phyloP scores from a whole-genome alignment of 37 sponge, comb jelly and placozoan genomes.

The Axinella damicornis region DNA sequence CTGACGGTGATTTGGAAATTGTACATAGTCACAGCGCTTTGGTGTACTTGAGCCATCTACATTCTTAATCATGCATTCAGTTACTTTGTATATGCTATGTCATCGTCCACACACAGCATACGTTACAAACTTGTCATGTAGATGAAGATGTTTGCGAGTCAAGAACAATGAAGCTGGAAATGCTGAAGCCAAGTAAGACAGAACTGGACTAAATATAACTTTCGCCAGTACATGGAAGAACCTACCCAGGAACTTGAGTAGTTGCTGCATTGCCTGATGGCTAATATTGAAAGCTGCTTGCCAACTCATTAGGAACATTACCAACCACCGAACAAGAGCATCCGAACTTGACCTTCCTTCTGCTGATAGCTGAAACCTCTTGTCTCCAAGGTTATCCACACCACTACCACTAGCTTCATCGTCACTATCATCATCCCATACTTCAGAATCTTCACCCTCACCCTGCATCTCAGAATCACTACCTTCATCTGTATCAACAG shows the following conservation, averaged over 20 bases:
- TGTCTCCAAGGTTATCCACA: not conserved
- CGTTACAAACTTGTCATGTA: too few species aligned
- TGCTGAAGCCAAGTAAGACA: not conserved
- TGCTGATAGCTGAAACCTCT: not conserved
- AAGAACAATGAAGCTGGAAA: not conserved
- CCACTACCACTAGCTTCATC: not conserved
- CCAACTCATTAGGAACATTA: not conserved
- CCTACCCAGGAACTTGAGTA: not conserved
- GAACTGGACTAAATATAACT: not conserved
- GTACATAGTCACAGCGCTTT: too few species aligned
- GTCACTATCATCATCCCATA: not conserved
- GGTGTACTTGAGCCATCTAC: too few species aligned
- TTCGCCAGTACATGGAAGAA: not conserved
- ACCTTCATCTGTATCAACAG: too few species aligned
- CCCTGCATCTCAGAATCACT: too few species aligned
- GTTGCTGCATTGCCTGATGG: not conserved
- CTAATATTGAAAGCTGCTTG: not conserved
- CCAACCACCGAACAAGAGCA: not conserved
- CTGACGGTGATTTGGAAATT: too few species aligned
- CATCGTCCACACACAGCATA: not conserved
- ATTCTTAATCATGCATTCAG: too few species aligned
- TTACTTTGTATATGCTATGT: too few species aligned
- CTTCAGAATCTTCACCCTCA: conserved; percentile 13
- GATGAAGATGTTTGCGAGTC: too few species aligned
- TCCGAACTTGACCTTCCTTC: not conserved